Conservation (phyloP, 2,888 invertebrate genomes). For the Bedellia somnulentella region DNA sequence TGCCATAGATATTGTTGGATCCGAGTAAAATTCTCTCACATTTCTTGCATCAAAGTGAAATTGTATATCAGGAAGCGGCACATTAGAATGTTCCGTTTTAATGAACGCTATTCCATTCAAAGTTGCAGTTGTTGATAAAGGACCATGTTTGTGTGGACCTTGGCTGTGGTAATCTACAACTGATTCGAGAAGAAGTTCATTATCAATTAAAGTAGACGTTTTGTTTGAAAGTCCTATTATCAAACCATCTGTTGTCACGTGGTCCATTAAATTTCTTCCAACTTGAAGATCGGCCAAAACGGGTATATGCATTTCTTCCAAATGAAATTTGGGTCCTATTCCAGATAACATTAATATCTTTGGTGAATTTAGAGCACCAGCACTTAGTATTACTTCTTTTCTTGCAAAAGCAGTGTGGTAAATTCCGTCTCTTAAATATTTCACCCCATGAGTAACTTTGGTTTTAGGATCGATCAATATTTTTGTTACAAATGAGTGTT, state of each 20-base stretch:
- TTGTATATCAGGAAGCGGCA: constrained; percentile 66
- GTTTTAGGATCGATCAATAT: constrained; percentile 61
- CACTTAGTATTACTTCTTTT: constrained; percentile 66
- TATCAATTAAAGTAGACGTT: constrained; percentile 45
- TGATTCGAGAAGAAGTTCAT: constrained; percentile 35
- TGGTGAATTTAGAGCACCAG: constrained; percentile 65
- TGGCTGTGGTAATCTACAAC: constrained; percentile 39
- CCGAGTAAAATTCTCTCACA: constrained; percentile 57
- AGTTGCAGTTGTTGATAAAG: constrained; percentile 55
- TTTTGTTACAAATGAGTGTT: constrained; percentile 55
- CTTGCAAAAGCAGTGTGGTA: constrained; percentile 40
- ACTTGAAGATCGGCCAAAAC: constrained; percentile 68
- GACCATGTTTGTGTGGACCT: constrained; percentile 38
- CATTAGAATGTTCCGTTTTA: constrained; percentile 49
- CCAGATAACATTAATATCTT: constrained; percentile 68
- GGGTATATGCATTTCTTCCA: constrained; percentile 48
- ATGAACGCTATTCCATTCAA: constrained; percentile 63
- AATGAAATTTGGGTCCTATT: constrained; percentile 62
- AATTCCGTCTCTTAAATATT: constrained; percentile 37
- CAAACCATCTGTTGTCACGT: constrained; percentile 66
- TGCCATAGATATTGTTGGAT: constrained; percentile 53
- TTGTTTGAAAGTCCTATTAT: constrained; percentile 46
- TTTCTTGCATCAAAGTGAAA: constrained; percentile 64
- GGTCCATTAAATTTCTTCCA: constrained; percentile 75
- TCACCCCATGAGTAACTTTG: constrained; percentile 44